Conservation (phyloP, 2,888 invertebrate genomes). For the Luperina testacea region DNA sequence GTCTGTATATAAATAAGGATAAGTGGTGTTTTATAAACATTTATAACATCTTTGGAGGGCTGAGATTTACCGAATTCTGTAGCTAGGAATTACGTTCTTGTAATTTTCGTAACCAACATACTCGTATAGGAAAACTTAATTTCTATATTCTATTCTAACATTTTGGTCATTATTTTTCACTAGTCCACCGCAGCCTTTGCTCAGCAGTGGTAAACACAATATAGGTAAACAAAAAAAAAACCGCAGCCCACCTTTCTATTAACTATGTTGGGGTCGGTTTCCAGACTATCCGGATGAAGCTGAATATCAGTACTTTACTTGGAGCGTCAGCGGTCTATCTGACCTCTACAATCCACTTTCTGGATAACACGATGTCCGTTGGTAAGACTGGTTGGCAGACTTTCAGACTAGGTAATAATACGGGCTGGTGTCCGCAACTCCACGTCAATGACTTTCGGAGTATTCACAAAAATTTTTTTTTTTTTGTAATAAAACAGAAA, state of each 20-base stretch:
- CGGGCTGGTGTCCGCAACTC: no score
- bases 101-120: not conserved
- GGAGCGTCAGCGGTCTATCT: not conserved
- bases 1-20: constrained; percentile 11
- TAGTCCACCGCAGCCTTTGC: not conserved
- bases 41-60: constrained; percentile 9
- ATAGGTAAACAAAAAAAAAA: not conserved
- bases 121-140: not conserved
- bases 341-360: not conserved
- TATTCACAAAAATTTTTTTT: not conserved
- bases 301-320: not conserved
- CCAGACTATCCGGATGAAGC: not conserved
- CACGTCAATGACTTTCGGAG: not conserved
- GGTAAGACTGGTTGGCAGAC: not conserved
- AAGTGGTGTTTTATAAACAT: constrained; percentile 24
- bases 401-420: no score
- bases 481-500: no score
- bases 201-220: no score
- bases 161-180: not conserved
- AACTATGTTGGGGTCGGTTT: not conserved
- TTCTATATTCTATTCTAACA: not conserved
- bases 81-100: no score
- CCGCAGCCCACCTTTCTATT: not conserved
- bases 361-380: not conserved
- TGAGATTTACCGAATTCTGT: not conserved